Evolutionary conservation across 2,113 vertebrate genomes (phyloP).

Genomic region (Podocnemis expansa): DNA sequence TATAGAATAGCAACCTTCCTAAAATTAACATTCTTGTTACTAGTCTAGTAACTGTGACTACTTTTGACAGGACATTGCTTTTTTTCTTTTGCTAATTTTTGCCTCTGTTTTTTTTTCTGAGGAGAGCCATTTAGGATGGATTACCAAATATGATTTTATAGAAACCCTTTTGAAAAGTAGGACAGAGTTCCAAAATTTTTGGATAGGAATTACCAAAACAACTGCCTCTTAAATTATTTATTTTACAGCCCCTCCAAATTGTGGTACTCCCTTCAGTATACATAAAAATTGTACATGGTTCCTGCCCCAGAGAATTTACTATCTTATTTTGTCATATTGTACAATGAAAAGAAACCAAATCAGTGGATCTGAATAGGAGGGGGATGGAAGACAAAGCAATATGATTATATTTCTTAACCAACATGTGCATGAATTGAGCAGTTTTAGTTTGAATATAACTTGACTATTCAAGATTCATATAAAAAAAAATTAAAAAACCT

Average conservation of each 20-base stretch:
- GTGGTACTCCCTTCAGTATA: no score
- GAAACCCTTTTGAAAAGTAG: neutral
- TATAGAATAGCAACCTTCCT: neutral
- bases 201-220: neutral
- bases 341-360: neutral
- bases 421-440: fast-evolving
- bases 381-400: fast-evolving
- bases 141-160: neutral
- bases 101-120: neutral
- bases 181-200: neutral
- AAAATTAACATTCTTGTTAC: neutral
- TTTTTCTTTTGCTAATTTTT: neutral
- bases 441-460: neutral
- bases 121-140: neutral
- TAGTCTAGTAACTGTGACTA: neutral
- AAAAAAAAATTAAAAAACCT: fast-evolving
- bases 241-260: neutral
- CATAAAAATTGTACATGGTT: neutral
- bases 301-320: neutral
- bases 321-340: neutral
- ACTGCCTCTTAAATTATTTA: neutral
- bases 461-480: neutral
- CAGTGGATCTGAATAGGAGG: neutral
- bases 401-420: fast-evolving
- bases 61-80: neutral